Base-by-base conservation (phyloP, 92 coral and sea anemone species). In the Hydrozoanthus gracilis region DNA sequence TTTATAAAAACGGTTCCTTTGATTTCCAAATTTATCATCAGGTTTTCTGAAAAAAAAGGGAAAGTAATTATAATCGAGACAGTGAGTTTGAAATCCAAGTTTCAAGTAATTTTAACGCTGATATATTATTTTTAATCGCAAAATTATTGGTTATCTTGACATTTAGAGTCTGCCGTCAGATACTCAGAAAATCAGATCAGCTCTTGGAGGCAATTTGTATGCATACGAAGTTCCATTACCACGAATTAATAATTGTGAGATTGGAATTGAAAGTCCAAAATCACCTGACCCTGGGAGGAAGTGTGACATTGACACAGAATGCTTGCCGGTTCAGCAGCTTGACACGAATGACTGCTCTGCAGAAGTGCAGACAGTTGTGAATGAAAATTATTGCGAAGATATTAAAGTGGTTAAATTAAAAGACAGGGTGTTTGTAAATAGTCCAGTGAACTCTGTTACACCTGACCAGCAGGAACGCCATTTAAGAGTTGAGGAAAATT, bases 221-320 rank as follows among this genome's bases (percentile, higher is more conserved):
- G 99, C 98, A 4, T 96, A 95, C 72, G 98, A 96, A 78, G 89
- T 95, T 83, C 99, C 99, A n/a, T 88, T 83, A 35, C 77, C 83
- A 71, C 89, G 88, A 27, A 65, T 86, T 69, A 76, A 88, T 10
- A 47, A 70, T 60, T 73, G 92, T 61, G 93, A 73, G 82, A 65
- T 39, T 64, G 85, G 49, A 69, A 45, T 64, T 4, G 91, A 90
- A 58, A 87, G 71, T 78, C 73, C 60, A 82, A 46, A 8, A 6
- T 52, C 87, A 15, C 73, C 78, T 16, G 75, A 62, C 45, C 83
- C 92, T 61, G 89, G 78, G 66, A 65, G 87, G 17, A 82, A 8
- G 52, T 50, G 75, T 73, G 85, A 78, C 11, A 16, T 9, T 66
- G 61, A 66, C 52, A 50, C 45, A 9, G 46, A 80, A 17, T 35